Base-by-base conservation (phyloP, 2,113 vertebrate genomes). In the Mola mola region DNA sequence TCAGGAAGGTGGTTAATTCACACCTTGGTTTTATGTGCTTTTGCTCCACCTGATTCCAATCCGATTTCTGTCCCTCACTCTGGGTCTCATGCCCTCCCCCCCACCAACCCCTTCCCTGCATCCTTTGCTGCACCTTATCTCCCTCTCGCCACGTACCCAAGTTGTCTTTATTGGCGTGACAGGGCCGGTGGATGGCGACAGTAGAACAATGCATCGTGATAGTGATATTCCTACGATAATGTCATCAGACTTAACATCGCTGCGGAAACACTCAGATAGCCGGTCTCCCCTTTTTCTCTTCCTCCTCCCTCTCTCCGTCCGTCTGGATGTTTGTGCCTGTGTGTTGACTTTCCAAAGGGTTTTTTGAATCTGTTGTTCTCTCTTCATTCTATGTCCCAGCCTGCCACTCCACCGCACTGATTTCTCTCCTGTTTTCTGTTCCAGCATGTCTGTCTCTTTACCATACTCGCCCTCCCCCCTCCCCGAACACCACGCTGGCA, bases 141-240 rank as follows among this genome's bases (percentile, higher is more conserved):
- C 75, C 76, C 49, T 48, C 58, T 72, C 72, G 80, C 79, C 66
- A 87, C 90, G 86, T 90, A 84, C 87, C 87, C 87, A 88, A 82
- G 90, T 90, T 82, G 67, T 82, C 85, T 79, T 85, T 83, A 88
- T 90, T 90, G 87, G 87, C 68, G 38, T 81, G 87, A 77, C 81
- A 72, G 81, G 80, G 67, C 71, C 29, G 70, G 68, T 75, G 79
- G 74, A 68, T 79, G 80, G 78, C 61, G 58, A 85, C 84, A 63
- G 77, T 34, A 51, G 81, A 91, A 90, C 90, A 88, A 89, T 83
- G 88, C 82, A 58, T 56, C 38, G 86, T 72, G 83, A 82, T 69
- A 75, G 62, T 83, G 81, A 89, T 89, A 87, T 90, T 91, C 88
- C 87, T 89, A 89, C 88, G 89, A 91, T 89, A 90, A 91, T 87